These are phyloP conservation scores for Drosophila prostipennis DNA, from an alignment of 2,888 invertebrate genomes.

Conservation along the genomic window DNA sequence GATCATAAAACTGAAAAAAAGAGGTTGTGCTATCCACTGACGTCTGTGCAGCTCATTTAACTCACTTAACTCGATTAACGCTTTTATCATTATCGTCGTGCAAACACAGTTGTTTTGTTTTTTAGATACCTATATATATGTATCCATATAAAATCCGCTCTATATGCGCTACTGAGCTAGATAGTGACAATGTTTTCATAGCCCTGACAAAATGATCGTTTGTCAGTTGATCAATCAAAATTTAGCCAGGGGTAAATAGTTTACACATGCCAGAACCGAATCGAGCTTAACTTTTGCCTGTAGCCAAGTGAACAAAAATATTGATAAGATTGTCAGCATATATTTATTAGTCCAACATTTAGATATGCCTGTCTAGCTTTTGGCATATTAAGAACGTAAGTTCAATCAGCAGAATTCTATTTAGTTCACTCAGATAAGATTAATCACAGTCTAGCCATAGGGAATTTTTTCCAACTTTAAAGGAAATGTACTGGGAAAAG, in stretches of 20 bases:
- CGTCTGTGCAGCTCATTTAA: slow-evolving; percentile 46
- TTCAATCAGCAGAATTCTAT: slow-evolving; percentile 30
- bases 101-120: slow-evolving; percentile 47
- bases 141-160: slow-evolving; percentile 9
- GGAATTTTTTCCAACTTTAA: neutral
- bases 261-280: slow-evolving; percentile 27
- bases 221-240: slow-evolving; percentile 62
- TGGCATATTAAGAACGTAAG: slow-evolving; percentile 57
- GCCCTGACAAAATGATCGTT: slow-evolving; percentile 26
- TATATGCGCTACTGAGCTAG: slow-evolving; percentile 22
- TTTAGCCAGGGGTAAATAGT: slow-evolving; percentile 58
- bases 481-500: neutral
- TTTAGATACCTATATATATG: slow-evolving; percentile 16
- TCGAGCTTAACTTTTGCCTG: slow-evolving; percentile 10
- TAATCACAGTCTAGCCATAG: slow-evolving; percentile 2
- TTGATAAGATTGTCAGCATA: slow-evolving; percentile 37
- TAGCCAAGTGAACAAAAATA: slow-evolving; percentile 16
- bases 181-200: slow-evolving; percentile 32
- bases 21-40: slow-evolving; percentile 33
- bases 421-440: slow-evolving; percentile 36
- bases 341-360: slow-evolving; percentile 34
- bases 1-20: slow-evolving; percentile 7
- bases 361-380: slow-evolving; percentile 30
- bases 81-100: slow-evolving; percentile 30
- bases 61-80: slow-evolving; percentile 25